These are phyloP conservation scores for Macroglossus sobrinus DNA, from an alignment of 2,113 vertebrate species.

Conservation along the genomic window DNA sequence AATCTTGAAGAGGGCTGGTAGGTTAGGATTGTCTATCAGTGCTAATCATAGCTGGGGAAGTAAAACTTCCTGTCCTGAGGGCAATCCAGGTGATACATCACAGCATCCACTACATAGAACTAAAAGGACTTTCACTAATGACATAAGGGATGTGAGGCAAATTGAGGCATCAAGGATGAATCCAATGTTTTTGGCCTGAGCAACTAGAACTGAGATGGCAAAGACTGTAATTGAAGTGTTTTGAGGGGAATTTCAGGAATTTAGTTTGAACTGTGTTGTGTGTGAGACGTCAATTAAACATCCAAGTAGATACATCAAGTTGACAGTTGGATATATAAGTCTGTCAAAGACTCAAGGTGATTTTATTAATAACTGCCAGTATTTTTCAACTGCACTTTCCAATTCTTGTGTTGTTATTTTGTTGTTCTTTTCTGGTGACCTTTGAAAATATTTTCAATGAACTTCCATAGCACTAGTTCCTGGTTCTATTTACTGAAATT, in stretches of 20 bases:
- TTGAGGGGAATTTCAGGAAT: constrained; percentile 32
- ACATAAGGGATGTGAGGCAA: not conserved
- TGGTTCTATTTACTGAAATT: constrained; percentile 39
- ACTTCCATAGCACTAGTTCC: not conserved
- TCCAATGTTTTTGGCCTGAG: not conserved
- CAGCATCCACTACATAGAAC: not conserved
- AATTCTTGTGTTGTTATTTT: constrained; percentile 43
- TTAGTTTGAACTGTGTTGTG: not conserved
- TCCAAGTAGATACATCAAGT: constrained; percentile 46
- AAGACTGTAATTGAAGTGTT: not conserved
- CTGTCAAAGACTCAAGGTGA: constrained; percentile 54
- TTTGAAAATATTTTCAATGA: constrained; percentile 59
- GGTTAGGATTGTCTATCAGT: not conserved
- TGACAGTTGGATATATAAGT: constrained; percentile 56
- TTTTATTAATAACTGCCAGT: constrained; percentile 62
- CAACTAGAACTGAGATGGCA: constrained; percentile 18
- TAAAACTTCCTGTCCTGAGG: not conserved
- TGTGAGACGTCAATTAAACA: constrained; percentile 51
- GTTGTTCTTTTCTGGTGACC: constrained; percentile 36
- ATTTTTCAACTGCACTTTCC: constrained; percentile 42
- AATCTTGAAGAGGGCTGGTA: not conserved
- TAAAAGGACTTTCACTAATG: constrained; percentile 24
- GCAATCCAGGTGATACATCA: not conserved
- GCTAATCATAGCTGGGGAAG: not conserved
- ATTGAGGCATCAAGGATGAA: constrained; percentile 29